Evolutionary conservation across 2,113 vertebrate genomes (phyloP).

Genomic region (Tragelaphus buxtoni): DNA sequence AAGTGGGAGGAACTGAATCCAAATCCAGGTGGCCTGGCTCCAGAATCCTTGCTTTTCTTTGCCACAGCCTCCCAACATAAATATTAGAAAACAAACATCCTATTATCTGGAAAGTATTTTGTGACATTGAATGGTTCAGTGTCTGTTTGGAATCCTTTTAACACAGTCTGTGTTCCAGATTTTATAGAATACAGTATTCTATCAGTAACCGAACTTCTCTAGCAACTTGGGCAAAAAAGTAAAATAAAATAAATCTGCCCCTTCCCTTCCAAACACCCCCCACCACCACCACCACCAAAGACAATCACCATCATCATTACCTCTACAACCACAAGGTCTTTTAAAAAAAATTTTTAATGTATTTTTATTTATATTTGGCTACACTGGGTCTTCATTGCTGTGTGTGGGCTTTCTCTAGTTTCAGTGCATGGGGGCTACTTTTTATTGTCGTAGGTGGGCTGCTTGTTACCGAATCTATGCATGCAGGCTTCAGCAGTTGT

Average conservation of each 20-base stretch:
- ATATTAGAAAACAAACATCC: neutral
- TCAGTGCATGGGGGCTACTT: accelerated
- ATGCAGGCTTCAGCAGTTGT: neutral
- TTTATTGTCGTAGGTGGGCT: accelerated
- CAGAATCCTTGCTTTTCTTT: neutral
- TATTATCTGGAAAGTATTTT: neutral
- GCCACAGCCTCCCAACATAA: neutral
- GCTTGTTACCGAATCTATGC: accelerated
- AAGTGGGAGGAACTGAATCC: neutral
- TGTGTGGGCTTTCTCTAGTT: neutral
- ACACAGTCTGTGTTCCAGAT: neutral
- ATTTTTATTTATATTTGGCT: neutral
- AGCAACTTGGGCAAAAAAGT: neutral
- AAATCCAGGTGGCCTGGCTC: neutral
- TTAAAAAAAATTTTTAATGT: neutral
- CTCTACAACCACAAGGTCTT: neutral
- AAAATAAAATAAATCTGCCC: neutral
- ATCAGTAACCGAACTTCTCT: neutral
- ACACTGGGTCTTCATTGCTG: neutral
- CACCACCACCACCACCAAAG: too few species aligned
- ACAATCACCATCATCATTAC: neutral
- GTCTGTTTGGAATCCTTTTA: neutral
- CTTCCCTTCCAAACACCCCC: neutral
- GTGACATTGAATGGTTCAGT: neutral
- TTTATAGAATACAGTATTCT: neutral